Base-by-base conservation (phyloP, 1,140 invertebrate genomes). In the Diorhabda elongata region DNA sequence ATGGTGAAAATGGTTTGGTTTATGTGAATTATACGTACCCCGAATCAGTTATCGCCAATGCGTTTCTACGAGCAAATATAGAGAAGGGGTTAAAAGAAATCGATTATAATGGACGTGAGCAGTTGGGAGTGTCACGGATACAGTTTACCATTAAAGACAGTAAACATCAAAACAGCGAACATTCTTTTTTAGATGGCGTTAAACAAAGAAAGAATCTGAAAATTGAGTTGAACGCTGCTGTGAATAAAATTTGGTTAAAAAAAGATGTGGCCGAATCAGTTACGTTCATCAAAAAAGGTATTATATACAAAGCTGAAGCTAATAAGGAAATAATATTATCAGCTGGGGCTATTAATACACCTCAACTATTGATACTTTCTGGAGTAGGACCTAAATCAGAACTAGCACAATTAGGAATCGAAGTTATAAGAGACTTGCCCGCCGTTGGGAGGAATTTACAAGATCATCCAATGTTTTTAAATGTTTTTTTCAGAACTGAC, bases 331-430 rank as follows among this genome's bases (percentile, higher is more conserved):
- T 93, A 0, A 91, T 93, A 44, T 72, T 95, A 4, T 86, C 90
- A 0, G 90, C 90, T 1, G 92, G 93, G 0, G 85, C 90, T 2
- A 87, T 94, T 42, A 89, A 86, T 7, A 87, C 88, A 0, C 92
- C 92, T 0, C 91, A 94, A 74, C 73, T 96, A 2, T 83, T 96
- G 47, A 91, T 95, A 90, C 81, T 95, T 0, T 94, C 92, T n/a
- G 94, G 93, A 3, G 82, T 95, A 3, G 93, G 93, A n/a, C 90
- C 91, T 0, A 82, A 80, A 11, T 76, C 86, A 8, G 90, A 95
- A 76, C 80, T 95, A 4, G 62, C 84, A 58, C 81, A 89, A 64
- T 79, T 89, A 3, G 87, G 87, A 0, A 85, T 92, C 2, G 83
- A 84, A 0, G 83, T 90, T 45, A 83, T 91, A 2, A 82, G 88